phyloP scores from a whole-genome alignment of 2,797 vertebrate genomes.

The Emys orbicularis region DNA sequence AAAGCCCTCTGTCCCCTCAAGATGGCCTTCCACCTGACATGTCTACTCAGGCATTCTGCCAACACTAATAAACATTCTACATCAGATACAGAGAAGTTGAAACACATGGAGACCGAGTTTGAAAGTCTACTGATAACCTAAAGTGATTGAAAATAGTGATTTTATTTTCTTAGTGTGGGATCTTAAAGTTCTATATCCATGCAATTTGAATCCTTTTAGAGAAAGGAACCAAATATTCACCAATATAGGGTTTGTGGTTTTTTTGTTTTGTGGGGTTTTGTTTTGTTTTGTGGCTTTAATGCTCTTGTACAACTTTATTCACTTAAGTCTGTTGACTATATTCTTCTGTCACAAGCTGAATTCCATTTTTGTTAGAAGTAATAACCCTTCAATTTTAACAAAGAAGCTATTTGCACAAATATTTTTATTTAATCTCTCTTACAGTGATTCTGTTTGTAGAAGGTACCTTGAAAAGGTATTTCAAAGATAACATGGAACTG shows the following conservation, averaged over 20 bases:
- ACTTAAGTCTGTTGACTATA: neutral
- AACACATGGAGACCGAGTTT: neutral
- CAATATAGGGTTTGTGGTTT: neutral
- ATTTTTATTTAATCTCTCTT: neutral
- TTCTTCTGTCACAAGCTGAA: neutral
- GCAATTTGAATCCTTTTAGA: neutral
- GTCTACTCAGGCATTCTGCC: neutral
- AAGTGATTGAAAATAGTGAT: neutral
- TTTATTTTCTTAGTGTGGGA: neutral
- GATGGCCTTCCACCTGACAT: neutral
- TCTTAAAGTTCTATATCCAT: neutral
- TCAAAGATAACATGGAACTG: neutral
- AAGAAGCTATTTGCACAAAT: neutral
- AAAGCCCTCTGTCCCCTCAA: neutral
- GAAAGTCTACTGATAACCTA: neutral
- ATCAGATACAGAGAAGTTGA: neutral
- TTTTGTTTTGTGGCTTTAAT: neutral
- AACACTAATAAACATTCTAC: neutral
- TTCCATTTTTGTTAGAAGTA: neutral
- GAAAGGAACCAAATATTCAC: neutral
- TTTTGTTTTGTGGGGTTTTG: neutral
- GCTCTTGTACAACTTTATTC: neutral
- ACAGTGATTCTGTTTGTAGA: neutral
- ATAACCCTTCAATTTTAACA: neutral
- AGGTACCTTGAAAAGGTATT: neutral